A percentile compares a stretch with the other conserved stretches of the same genome.
Conservation (phyloP, 2,888 invertebrate genomes). For the Dasypolia templi region DNA sequence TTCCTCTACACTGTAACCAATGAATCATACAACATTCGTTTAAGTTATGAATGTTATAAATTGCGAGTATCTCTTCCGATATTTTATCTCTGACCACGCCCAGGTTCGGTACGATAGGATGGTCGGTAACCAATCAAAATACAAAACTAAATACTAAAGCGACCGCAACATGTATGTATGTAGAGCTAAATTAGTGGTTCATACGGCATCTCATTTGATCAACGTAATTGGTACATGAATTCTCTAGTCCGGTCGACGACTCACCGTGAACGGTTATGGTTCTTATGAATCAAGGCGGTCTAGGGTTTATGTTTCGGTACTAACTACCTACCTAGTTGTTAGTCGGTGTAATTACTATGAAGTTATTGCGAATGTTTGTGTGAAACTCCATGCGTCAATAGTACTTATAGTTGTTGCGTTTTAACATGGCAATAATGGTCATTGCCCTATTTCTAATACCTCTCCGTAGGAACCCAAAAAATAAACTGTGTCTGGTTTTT, state of each 20-base stretch:
- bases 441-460: not conserved
- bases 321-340: slow-evolving; percentile 6
- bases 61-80: slow-evolving; percentile 39
- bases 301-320: slow-evolving; percentile 22
- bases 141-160: slow-evolving; percentile 54
- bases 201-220: slow-evolving; percentile 58
- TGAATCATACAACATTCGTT: slow-evolving; percentile 52
- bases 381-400: not conserved
- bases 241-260: slow-evolving; percentile 36
- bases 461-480: not conserved
- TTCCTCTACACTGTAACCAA: slow-evolving; percentile 45
- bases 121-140: slow-evolving; percentile 57
- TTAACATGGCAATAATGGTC: not conserved
- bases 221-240: slow-evolving; percentile 59
- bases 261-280: slow-evolving; percentile 25
- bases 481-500: not conserved
- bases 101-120: slow-evolving; percentile 60
- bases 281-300: slow-evolving; percentile 38
- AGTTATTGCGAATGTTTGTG: not conserved
- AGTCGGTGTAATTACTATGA: slow-evolving; percentile 12
- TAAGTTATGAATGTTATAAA: slow-evolving; percentile 54
- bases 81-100: slow-evolving; percentile 62
- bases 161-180: slow-evolving; percentile 42
- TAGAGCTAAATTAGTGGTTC: slow-evolving; percentile 54
- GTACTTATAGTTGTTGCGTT: not conserved